Evolutionary conservation across 1,140 invertebrate genomes (phyloP), one percentile per base, ranked within the genome.

Genomic region (Drosophila oshimai): DNA sequence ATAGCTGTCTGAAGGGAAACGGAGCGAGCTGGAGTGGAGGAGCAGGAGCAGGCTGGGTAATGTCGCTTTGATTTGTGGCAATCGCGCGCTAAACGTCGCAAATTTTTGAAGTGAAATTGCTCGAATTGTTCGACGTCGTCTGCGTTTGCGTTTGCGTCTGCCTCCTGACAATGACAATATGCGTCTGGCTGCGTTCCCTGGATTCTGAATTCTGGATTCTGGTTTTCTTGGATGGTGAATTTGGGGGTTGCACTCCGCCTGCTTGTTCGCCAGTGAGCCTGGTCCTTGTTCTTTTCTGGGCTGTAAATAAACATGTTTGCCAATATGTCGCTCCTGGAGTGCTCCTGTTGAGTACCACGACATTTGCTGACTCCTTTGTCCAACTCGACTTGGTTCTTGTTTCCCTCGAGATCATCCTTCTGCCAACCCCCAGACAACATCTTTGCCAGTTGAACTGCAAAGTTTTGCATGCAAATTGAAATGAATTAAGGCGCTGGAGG

Each of bases 61-160:
- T 86, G 80, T 80, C 75, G 71, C 80, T 84, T 86, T 84, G 80
- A 86, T 84, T 84, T 84, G 74, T 84, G 75, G 75, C 80, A 84
- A 86, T 86, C 80, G 80, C 60, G 80, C 75, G 67, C 80, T 86
- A 86, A 84, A 84, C 80, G 80, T 74, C 75, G 80, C 80, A 86
- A 79, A 65, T 86, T 86, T 84, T 86, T 80, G 53, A 86, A 75
- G 81, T 80, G 80, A 79, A 86, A 84, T 86, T 86, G 80, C 80
- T 79, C 44, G 75, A 86, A 84, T 84, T 86, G 67, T 75, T 80
- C 61, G 80, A 65, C 72, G 77, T 49, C 65, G 49, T 31, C 41
- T 26, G 28, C 12, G n/a, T 33, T 12, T 22, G 18, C 6, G 15
- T 29, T 13, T 54, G 22, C 6, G n/a, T 34, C 24, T 31, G 36